Evolutionary conservation across 2,113 vertebrate species (phyloP).

Genomic region (Hassar affinis): DNA sequence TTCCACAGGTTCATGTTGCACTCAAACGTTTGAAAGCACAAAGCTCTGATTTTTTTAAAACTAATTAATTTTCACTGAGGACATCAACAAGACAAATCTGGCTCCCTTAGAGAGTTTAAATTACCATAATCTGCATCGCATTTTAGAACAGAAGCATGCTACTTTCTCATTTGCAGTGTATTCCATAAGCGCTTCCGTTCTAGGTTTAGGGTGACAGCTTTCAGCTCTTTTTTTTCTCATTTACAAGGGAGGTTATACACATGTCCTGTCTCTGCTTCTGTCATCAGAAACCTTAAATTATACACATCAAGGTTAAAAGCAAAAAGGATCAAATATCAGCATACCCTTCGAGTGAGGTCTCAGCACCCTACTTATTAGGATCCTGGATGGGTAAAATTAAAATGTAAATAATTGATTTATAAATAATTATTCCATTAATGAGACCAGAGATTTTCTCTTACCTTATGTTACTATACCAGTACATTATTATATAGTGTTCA

Average conservation of each 20-base stretch:
- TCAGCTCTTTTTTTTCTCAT: background rate
- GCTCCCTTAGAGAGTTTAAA: background rate
- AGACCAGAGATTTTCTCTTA: background rate
- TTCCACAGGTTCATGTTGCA: constrained; percentile 6
- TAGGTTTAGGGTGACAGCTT: background rate
- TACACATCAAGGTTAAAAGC: constrained; percentile 64
- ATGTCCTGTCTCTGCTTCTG: constrained; percentile 32
- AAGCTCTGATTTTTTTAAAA: constrained; percentile 11
- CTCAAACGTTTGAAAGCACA: constrained; percentile 7
- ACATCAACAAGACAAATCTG: constrained; percentile 6
- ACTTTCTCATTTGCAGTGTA: constrained; percentile 16
- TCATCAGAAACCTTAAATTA: constrained; percentile 63
- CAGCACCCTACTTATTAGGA: background rate
- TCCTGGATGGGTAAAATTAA: background rate
- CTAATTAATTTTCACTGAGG: background rate
- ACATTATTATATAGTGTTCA: background rate
- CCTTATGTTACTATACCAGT: background rate
- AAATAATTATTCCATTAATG: background rate
- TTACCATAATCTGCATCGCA: constrained; percentile 16
- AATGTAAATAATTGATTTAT: background rate
- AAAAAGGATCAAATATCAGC: constrained; percentile 19
- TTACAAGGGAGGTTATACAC: constrained; percentile 56
- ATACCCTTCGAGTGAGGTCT: constrained; percentile 51
- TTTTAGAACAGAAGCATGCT: constrained; percentile 2
- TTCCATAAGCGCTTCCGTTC: background rate